Evolutionary conservation across 1,140 invertebrate species (phyloP), one percentile per base, ranked within the genome.

Genomic region (Ips typographus): DNA sequence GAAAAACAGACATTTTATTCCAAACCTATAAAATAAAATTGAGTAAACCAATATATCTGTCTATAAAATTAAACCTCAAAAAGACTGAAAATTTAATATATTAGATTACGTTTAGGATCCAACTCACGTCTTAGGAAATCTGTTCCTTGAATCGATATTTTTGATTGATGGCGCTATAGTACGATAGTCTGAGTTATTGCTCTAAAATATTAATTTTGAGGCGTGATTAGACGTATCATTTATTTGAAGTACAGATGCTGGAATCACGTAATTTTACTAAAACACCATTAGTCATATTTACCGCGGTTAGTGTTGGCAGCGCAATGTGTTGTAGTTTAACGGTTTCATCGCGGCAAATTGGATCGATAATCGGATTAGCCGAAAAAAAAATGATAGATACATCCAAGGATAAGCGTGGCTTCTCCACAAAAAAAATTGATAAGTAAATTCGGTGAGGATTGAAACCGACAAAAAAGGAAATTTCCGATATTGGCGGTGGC

Each of bases 401-500:
- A 22, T 22, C 22, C 22, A 22, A 22, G 22, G 22, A 22, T 22
- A 22, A 22, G 22, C 22, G 22, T 22, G 22, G 22, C 22, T 22
- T 22, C 22, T 22, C 22, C 22, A 22, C 22, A 22, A 22, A 22
- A 22, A 22, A 22, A 22, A 22, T 22, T 22, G 22, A 22, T 22
- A 22, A 71, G 65, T 61, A 52, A 60, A 66, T 65, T 61, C 60
- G 63, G 57, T n/a, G 43, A 57, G 53, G 61, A 42, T 62, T 49
- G 8, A 60, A 52, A 71, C 41, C 59, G 44, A 37, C 38, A 40
- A 68, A 67, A 63, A 68, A 68, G 60, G 7, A 58, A 36, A 72
- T 72, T 63, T 72, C 52, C 66, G 47, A 68, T 68, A 63, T 67
- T 61, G 67, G 62, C 66, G 59, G 65, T 51, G 64, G 51, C 65